phyloP scores from a whole-genome alignment of 1,140 invertebrate genomes.

The Drosophila auraria region DNA sequence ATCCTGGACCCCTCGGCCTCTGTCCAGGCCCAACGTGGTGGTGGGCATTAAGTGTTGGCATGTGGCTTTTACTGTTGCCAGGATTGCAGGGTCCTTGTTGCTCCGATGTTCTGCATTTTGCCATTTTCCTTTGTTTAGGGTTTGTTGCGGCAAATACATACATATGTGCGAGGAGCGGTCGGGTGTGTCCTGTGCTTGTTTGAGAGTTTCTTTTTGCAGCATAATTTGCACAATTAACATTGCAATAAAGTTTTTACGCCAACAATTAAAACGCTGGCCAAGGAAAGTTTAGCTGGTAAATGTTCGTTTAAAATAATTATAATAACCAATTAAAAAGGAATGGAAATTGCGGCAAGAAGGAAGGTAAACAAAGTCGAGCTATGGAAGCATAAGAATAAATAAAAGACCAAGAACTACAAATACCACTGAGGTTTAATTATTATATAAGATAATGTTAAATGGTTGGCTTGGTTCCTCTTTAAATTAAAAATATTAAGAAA shows the following conservation, averaged over 20 bases:
- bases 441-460: not conserved
- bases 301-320: conserved; percentile 23
- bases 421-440: no score
- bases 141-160: conserved; percentile 40
- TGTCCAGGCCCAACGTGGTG: conserved; percentile 46
- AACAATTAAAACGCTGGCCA: conserved; percentile 60
- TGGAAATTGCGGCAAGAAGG: not conserved
- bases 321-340: conserved; percentile 32
- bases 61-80: conserved; percentile 64
- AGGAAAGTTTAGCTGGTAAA: conserved; percentile 37
- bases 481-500: not conserved
- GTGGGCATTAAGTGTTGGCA: conserved; percentile 78
- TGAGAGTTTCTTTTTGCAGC: conserved; percentile 32
- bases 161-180: not conserved
- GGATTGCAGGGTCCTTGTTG: conserved; percentile 38
- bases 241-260: conserved; percentile 70
- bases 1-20: conserved; percentile 36
- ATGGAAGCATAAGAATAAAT: not conserved
- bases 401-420: not conserved
- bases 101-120: conserved; percentile 41
- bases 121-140: conserved; percentile 55
- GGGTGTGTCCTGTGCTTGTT: conserved; percentile 4
- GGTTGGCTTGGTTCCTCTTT: not conserved
- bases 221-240: conserved; percentile 77
- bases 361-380: no score